A percentile compares a stretch with the other conserved stretches of the same genome.
Conservation (phyloP, 1,140 invertebrate genomes). For the Meloidogyne chitwoodi region DNA sequence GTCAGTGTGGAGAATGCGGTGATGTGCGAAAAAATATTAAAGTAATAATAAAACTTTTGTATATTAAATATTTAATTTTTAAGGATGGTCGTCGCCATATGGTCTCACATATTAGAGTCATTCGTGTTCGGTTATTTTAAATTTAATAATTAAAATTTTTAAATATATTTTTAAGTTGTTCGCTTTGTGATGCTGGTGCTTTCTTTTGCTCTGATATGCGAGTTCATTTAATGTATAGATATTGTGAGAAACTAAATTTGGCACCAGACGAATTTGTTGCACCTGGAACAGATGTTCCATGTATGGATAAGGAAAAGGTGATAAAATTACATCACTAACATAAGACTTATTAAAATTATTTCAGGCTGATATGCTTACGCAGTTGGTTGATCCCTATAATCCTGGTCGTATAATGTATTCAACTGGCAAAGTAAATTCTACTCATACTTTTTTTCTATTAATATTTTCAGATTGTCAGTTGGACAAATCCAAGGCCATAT, state of each 20-base stretch:
- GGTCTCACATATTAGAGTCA: conserved; percentile 32
- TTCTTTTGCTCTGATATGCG: conserved; percentile 36
- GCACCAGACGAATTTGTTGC: conserved; percentile 30
- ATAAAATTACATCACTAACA: conserved; percentile 5
- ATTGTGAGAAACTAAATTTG: conserved; percentile 35
- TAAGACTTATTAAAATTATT: background rate
- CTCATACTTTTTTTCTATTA: background rate
- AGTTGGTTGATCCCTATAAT: conserved; percentile 32
- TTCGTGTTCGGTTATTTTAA: conserved; percentile 26
- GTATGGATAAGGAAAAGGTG: conserved; percentile 36
- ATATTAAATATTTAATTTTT: background rate
- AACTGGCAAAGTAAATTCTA: conserved; percentile 26
- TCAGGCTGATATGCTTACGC: conserved; percentile 28
- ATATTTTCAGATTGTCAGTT: conserved; percentile 31
- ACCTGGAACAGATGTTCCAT: conserved; percentile 23
- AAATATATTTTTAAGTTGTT: conserved; percentile 19
- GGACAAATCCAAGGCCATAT: conserved; percentile 33
- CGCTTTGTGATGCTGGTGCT: conserved; percentile 31
- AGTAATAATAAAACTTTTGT: background rate
- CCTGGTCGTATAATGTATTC: conserved; percentile 35
- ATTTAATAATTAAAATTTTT: background rate
- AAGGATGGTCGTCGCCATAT: conserved; percentile 32
- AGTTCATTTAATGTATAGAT: conserved; percentile 35
- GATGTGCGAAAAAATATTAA: conserved; percentile 17
- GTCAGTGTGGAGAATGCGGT: conserved; percentile 33